Evolutionary conservation across 1,140 invertebrate genomes (phyloP).

Genomic region (Muscidifurax raptorellus): DNA sequence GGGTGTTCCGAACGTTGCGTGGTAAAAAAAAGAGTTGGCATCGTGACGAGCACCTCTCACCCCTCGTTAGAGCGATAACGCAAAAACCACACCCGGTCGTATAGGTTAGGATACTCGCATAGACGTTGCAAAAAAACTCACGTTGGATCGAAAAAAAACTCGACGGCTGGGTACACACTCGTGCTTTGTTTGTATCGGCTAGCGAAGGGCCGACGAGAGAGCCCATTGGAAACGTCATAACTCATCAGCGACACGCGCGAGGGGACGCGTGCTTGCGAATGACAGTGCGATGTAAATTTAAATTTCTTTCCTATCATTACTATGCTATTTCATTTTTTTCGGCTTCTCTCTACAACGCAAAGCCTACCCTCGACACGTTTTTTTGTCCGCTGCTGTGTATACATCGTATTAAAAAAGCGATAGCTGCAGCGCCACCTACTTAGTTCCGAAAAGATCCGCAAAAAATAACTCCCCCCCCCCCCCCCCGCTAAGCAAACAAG

Average conservation of each 20-base stretch:
- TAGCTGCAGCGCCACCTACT: not conserved
- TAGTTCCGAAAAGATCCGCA: not conserved
- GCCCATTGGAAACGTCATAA: constrained; percentile 66
- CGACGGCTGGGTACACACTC: not conserved
- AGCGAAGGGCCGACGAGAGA: constrained; percentile 27
- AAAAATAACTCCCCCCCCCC: no score
- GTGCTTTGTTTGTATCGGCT: constrained; percentile 29
- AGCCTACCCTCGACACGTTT: not conserved
- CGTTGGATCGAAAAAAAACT: constrained; percentile 1
- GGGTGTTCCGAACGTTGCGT: not conserved
- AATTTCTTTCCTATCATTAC: not conserved
- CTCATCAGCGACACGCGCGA: constrained; percentile 55
- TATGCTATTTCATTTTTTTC: not conserved
- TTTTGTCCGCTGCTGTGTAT: not conserved
- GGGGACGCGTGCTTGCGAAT: not conserved
- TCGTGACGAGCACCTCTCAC: not conserved
- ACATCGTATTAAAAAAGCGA: not conserved
- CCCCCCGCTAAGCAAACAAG: not conserved
- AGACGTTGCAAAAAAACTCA: not conserved
- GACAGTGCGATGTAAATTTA: not conserved
- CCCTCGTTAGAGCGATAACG: constrained; percentile 12
- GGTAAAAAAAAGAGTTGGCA: not conserved
- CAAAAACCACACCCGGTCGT: not conserved
- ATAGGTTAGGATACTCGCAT: not conserved
- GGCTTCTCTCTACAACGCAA: not conserved